phyloP scores from a whole-genome alignment of 2,797 vertebrate genomes.

The Sphenopsis melanotis region DNA sequence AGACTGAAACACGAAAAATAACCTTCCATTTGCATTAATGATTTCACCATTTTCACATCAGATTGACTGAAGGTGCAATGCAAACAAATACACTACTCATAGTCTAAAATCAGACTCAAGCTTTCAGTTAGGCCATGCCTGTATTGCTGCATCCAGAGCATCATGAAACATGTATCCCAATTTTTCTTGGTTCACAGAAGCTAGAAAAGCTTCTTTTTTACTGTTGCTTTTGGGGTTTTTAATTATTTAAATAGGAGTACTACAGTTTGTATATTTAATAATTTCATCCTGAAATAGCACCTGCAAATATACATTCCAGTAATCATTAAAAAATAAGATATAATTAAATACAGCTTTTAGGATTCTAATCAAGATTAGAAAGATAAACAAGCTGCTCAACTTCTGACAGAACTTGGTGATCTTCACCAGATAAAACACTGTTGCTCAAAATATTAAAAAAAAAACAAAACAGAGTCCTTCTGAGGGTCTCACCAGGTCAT shows the following conservation, averaged over 20 bases:
- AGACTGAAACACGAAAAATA: neutral
- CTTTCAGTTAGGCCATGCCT: neutral
- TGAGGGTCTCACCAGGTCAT: neutral
- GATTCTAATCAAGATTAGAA: neutral
- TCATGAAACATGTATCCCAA: accelerated
- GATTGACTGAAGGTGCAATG: neutral
- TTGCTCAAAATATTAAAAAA: neutral
- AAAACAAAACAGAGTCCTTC: neutral
- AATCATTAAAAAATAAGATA: neutral
- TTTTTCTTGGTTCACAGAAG: neutral
- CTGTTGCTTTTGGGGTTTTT: neutral
- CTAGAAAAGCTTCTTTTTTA: neutral
- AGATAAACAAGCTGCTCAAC: neutral
- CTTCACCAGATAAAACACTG: neutral
- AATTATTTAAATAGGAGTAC: neutral
- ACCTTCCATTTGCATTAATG: neutral
- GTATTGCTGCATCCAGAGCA: neutral
- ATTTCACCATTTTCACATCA: neutral
- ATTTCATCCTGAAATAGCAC: neutral
- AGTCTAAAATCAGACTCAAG: neutral
- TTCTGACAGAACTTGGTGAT: neutral
- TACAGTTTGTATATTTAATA: neutral
- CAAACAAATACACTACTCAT: neutral
- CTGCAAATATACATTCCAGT: neutral
- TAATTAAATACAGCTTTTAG: neutral